Base-by-base conservation (phyloP, 2,113 vertebrate species). In the Ursus arctos region DNA sequence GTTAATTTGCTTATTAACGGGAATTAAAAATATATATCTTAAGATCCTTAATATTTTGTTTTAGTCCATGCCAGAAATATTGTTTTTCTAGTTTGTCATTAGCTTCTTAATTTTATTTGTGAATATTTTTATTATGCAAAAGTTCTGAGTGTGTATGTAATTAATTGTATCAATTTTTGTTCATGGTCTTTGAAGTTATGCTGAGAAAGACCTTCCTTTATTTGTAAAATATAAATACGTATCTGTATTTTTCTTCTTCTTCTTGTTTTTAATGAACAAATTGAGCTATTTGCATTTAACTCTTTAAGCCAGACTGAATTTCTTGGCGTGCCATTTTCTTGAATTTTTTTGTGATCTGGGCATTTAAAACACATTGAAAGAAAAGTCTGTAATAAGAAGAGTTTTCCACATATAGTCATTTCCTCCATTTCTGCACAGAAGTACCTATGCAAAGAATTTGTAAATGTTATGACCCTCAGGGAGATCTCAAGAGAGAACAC, bases 391-490 rank as follows among this genome's bases (percentile, higher is more conserved):
- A 84, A 90, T 77, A 89, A 91, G 97, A 88, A n/a, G 43, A 77
- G 14, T 53, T 72, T 81, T 94, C 72, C 43, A 87, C 36, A 43
- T 49, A 33, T 1, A 92, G 57, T 86, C 13, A 77, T 90, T 84
- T 95, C 81, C 28, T 95, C 51, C 57, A 14, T 84, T 96, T 47
- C 49, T 92, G 43, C 57, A 88, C 59, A 87, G 61, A 88, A 91
- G 86, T 71, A 71, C n/a, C 36, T 94, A 94, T 79, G 57, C 69
- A 95, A 91, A 97, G 96, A 87, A 89, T 72, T 84, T 86, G 63
- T 95, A 95, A 97, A 89, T 81, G 67, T 95, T 97, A 83, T 95
- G 94, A 97, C 94, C 69, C 80, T n/a, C 49, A 90, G 83, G 77
- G 90, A 91, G 40, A 47, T 96, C 51, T 97, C 82, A 65, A 90